phyloP scores from a whole-genome alignment of 2,888 invertebrate species.

The Parnassius mnemosyne region DNA sequence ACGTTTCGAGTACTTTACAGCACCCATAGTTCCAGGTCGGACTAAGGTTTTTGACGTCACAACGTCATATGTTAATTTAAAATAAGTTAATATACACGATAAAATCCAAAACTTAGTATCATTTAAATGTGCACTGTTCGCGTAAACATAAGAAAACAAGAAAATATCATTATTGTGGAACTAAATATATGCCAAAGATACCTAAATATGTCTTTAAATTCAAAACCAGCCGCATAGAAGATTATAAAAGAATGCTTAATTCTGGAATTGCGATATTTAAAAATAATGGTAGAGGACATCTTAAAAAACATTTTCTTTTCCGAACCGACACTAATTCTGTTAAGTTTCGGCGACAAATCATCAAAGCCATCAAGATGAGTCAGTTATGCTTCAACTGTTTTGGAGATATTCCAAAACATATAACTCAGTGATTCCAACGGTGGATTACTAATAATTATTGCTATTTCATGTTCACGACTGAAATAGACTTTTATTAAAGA shows the following conservation, averaged over 20 bases:
- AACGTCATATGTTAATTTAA: too few species aligned
- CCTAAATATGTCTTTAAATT: not conserved
- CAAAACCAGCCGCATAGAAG: not conserved
- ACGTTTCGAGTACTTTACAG: too few species aligned
- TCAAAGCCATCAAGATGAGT: constrained; percentile 24
- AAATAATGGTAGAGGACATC: constrained; percentile 8
- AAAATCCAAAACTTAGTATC: too few species aligned
- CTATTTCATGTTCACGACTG: not conserved
- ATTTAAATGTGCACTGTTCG: too few species aligned
- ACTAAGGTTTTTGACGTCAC: too few species aligned
- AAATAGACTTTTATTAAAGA: not conserved
- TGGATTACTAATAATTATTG: constrained; percentile 20
- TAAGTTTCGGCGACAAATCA: constrained; percentile 26
- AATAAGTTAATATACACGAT: too few species aligned
- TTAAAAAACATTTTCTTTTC: constrained; percentile 12
- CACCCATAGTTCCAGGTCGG: too few species aligned
- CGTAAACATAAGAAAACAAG: too few species aligned
- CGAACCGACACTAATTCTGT: constrained; percentile 21
- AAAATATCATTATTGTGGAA: too few species aligned
- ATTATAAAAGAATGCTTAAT: not conserved
- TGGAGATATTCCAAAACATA: constrained; percentile 24
- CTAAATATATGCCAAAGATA: too few species aligned
- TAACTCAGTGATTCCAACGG: constrained; percentile 14
- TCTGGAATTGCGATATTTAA: not conserved
- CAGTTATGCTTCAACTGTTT: constrained; percentile 22